A percentile compares a stretch with the other conserved stretches of the same genome.
Evolutionary conservation across 2,113 vertebrate species (phyloP).

Genomic region (Gopherus flavomarginatus): DNA sequence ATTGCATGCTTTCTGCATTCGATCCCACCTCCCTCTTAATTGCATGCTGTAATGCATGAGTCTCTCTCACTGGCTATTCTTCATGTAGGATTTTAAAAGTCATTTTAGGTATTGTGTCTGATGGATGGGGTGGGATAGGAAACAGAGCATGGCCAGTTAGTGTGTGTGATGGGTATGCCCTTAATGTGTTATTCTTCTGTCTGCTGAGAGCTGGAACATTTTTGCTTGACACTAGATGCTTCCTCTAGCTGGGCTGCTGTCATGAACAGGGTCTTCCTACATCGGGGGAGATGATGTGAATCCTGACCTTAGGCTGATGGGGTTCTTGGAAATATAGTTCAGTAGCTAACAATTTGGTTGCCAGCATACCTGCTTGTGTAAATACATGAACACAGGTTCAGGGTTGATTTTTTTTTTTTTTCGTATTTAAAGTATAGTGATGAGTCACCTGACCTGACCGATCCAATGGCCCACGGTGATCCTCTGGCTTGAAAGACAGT

Average conservation of each 20-base stretch:
- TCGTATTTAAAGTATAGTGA: accelerated
- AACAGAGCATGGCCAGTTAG: constrained; percentile 50
- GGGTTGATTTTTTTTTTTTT: neutral
- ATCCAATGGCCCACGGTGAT: neutral
- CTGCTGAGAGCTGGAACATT: neutral
- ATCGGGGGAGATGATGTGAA: neutral
- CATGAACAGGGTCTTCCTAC: neutral
- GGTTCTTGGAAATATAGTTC: neutral
- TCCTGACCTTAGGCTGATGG: neutral
- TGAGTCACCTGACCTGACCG: neutral
- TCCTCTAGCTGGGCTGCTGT: neutral
- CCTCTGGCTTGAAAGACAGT: neutral
- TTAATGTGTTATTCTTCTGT: constrained; percentile 41
- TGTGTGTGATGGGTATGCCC: constrained; percentile 39
- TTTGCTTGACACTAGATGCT: constrained; percentile 31
- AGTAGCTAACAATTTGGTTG: accelerated
- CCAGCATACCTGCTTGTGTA: neutral
- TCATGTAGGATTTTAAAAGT: constrained; percentile 13
- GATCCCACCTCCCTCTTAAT: neutral
- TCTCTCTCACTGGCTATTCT: neutral
- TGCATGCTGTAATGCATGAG: accelerated
- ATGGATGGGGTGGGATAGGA: neutral
- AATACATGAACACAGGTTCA: neutral
- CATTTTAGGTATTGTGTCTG: constrained; percentile 29
- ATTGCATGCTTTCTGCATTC: neutral